phyloP scores from a whole-genome alignment of 2,888 invertebrate species.

The Tridacna crocea region DNA sequence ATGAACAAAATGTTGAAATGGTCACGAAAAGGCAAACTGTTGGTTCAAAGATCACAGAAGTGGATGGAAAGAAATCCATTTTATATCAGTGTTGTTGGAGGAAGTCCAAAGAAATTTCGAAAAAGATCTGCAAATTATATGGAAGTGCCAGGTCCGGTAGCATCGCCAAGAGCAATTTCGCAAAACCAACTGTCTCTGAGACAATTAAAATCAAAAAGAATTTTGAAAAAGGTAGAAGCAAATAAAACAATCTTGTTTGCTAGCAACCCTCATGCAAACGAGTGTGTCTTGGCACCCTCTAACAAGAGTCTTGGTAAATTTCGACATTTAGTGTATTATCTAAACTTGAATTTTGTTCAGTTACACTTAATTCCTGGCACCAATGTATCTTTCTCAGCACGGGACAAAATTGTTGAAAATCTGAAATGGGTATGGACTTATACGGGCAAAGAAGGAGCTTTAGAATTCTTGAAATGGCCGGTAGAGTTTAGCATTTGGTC shows the following conservation, averaged over 20 bases:
- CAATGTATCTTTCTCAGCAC: not conserved
- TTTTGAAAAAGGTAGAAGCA: not conserved
- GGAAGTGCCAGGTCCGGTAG: no score
- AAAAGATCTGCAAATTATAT: no score
- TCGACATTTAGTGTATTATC: slow-evolving; percentile 28
- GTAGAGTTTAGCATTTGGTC: slow-evolving; percentile 58
- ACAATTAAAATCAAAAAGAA: no score
- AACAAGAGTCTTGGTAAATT: slow-evolving; percentile 8
- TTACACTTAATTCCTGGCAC: slow-evolving; percentile 23
- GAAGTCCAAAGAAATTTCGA: no score
- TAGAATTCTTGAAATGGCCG: slow-evolving; percentile 48
- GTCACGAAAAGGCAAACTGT: no score
- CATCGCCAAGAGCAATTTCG: no score
- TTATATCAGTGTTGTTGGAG: no score
- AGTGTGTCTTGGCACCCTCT: not conserved
- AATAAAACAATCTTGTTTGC: no score
- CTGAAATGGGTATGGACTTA: slow-evolving; percentile 56
- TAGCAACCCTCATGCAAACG: no score
- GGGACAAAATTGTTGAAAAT: slow-evolving; percentile 21
- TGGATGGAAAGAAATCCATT: no score
- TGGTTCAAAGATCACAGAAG: no score
- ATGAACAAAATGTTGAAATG: not conserved
- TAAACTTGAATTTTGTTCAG: slow-evolving; percentile 29
- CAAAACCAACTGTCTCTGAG: no score
- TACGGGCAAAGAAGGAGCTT: slow-evolving; percentile 38